Evolutionary conservation across 92 coral and sea anemone genomes (phyloP).

Genomic region (Porites evermanni): DNA sequence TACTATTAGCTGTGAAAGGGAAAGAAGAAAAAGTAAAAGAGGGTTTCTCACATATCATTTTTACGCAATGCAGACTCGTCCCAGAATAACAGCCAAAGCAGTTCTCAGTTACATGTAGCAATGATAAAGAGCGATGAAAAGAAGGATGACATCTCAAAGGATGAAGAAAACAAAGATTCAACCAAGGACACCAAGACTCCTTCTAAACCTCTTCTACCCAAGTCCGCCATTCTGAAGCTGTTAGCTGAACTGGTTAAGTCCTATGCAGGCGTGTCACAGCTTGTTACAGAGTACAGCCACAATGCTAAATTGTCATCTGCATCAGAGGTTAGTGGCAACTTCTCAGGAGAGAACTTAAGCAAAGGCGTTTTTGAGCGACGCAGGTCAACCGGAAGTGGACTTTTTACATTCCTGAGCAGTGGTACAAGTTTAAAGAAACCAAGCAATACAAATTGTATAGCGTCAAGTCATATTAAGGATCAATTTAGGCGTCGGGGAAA

Average conservation of each 20-base stretch:
- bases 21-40: no score
- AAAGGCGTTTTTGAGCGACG: no score
- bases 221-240: slow-evolving; percentile 86
- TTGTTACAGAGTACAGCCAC: slow-evolving; percentile 90
- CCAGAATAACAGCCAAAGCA: slow-evolving; percentile 68
- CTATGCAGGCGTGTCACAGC: slow-evolving; percentile 94
- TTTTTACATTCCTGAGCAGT: no score
- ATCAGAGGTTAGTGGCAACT: slow-evolving; percentile 64
- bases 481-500: no score
- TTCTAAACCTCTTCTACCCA: slow-evolving; percentile 82
- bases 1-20: no score
- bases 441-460: no score
- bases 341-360: no score
- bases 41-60: background rate
- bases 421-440: no score
- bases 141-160: slow-evolving; percentile 44
- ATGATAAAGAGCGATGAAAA: slow-evolving; percentile 45
- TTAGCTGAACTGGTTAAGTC: slow-evolving; percentile 96
- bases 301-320: slow-evolving; percentile 69
- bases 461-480: no score
- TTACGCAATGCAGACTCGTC: slow-evolving; percentile 35
- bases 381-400: no score
- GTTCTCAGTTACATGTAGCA: slow-evolving; percentile 29
- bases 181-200: slow-evolving; percentile 55
- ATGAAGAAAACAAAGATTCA: slow-evolving; percentile 57